phyloP scores from a whole-genome alignment of 2,113 vertebrate genomes.

The Sardina pilchardus region DNA sequence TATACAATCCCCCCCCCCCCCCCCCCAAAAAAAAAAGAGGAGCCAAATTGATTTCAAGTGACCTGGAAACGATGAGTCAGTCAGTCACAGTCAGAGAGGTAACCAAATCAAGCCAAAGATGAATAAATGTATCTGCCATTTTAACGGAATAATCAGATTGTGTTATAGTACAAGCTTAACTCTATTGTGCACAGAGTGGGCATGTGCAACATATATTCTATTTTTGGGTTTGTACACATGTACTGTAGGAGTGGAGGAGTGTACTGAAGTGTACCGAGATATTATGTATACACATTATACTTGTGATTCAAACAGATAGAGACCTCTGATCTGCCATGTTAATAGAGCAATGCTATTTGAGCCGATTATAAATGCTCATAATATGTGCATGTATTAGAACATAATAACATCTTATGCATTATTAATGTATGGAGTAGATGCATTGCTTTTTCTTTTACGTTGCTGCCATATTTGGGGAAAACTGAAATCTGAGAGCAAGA shows the following conservation, averaged over 20 bases:
- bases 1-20: too few relatives aligned
- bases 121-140: neutral
- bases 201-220: too few relatives aligned
- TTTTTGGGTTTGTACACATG: too few relatives aligned
- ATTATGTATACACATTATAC: too few relatives aligned
- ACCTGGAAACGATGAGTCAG: neutral
- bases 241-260: too few relatives aligned
- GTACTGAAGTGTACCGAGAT: too few relatives aligned
- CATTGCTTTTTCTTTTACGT: neutral
- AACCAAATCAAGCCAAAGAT: neutral
- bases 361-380: neutral
- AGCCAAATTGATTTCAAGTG: neutral
- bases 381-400: neutral
- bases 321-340: too few relatives aligned
- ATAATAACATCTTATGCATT: neutral
- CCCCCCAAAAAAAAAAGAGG: neutral
- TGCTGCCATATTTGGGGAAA: neutral
- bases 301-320: too few relatives aligned
- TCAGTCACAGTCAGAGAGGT: too few relatives aligned
- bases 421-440: neutral
- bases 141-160: too few relatives aligned
- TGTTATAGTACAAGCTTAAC: too few relatives aligned
- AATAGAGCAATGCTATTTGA: neutral
- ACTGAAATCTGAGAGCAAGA: neutral
- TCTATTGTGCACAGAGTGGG: too few relatives aligned